phyloP scores from a whole-genome alignment of 1,140 invertebrate species.

The Drosophila orena region DNA sequence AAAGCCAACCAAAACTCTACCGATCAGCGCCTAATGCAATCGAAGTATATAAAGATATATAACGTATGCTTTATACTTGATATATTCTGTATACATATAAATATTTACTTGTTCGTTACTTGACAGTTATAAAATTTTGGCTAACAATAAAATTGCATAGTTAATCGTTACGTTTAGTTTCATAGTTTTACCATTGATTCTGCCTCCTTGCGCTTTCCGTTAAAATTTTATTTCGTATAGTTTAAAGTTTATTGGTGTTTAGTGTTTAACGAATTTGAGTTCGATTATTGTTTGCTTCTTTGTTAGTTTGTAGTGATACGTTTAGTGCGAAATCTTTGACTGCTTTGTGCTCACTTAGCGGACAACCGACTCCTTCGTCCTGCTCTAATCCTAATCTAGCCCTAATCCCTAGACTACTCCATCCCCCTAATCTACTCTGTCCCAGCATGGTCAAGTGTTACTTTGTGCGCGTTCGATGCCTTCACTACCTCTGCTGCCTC shows the following conservation, averaged over 20 bases:
- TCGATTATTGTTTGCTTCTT: constrained; percentile 74
- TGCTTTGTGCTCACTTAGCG: constrained; percentile 60
- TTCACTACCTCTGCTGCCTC: constrained; percentile 1
- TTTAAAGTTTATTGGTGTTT: constrained; percentile 69
- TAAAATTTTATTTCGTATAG: constrained; percentile 37
- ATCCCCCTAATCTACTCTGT: constrained; percentile 15
- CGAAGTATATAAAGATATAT: constrained; percentile 51
- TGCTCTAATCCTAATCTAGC: constrained; percentile 38
- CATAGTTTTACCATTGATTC: constrained; percentile 66
- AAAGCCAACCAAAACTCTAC: constrained; percentile 53
- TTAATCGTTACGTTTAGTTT: constrained; percentile 65
- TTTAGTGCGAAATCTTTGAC: constrained; percentile 79
- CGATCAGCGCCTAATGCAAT: constrained; percentile 60
- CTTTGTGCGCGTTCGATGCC: constrained; percentile 48
- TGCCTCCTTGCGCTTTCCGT: constrained; percentile 2
- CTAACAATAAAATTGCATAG: constrained; percentile 83
- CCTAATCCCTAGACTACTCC: constrained; percentile 42
- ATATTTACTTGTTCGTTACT: constrained; percentile 77
- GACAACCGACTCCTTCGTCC: constrained; percentile 10
- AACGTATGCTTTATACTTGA: constrained; percentile 47
- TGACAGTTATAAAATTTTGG: constrained; percentile 83
- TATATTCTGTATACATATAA: constrained; percentile 73
- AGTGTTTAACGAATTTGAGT: constrained; percentile 69
- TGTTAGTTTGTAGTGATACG: constrained; percentile 70
- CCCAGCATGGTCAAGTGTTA: constrained; percentile 42